Evolutionary conservation across 2,888 invertebrate species (phyloP).

Genomic region (Oegoconia quadripuncta): DNA sequence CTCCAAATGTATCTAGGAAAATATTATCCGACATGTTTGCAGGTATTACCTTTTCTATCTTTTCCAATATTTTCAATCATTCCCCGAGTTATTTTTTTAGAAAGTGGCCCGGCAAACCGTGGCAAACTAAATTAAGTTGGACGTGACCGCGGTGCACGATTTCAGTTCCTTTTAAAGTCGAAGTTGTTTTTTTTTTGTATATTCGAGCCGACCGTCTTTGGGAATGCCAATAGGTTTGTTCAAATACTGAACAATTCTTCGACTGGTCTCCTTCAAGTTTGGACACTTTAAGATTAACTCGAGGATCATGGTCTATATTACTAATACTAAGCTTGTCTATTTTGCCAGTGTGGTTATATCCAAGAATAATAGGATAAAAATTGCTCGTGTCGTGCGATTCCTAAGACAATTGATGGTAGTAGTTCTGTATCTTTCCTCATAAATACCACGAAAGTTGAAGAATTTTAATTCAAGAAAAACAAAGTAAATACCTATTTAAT

Average conservation of each 20-base stretch:
- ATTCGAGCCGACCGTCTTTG: not conserved
- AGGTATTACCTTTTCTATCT: slow-evolving; percentile 1
- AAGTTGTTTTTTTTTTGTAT: slow-evolving; percentile 21
- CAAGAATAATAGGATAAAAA: too few relatives aligned
- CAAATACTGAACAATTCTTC: not conserved
- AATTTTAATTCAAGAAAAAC: too few relatives aligned
- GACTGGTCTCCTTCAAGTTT: not conserved
- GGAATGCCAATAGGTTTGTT: slow-evolving; percentile 4
- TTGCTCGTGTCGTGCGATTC: too few relatives aligned
- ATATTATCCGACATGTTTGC: not conserved
- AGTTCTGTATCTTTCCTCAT: too few relatives aligned
- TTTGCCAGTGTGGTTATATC: too few relatives aligned
- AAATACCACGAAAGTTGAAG: too few relatives aligned
- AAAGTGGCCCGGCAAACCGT: slow-evolving; percentile 45
- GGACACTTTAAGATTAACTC: too few relatives aligned
- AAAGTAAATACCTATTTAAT: too few relatives aligned
- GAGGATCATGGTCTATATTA: too few relatives aligned
- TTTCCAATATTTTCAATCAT: slow-evolving; percentile 26
- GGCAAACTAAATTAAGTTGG: slow-evolving; percentile 45
- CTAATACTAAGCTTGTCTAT: too few relatives aligned
- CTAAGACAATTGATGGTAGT: too few relatives aligned
- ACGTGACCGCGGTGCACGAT: slow-evolving; percentile 54
- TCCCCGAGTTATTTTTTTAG: slow-evolving; percentile 35
- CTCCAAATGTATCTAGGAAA: too few relatives aligned
- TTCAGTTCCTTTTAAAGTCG: slow-evolving; percentile 26